phyloP scores from a whole-genome alignment of 1,140 invertebrate species.

The Megalonaias nervosa region DNA sequence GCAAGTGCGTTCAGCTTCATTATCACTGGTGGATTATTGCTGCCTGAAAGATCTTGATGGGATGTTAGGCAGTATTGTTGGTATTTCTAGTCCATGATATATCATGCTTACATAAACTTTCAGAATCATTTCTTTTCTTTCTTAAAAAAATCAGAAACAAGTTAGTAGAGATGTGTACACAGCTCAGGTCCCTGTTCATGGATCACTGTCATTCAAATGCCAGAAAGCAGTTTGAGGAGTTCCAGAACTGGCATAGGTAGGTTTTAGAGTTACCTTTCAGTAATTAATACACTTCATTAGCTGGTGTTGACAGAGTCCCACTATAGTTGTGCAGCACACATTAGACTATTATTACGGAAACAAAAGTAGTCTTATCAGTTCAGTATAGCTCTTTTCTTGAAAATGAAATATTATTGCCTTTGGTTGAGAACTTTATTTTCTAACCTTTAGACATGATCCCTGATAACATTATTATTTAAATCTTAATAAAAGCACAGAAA shows the following conservation, averaged over 20 bases:
- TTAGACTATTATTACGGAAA: no score
- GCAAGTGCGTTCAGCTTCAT: background rate
- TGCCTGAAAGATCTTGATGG: background rate
- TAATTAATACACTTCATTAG: no score
- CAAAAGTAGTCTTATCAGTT: no score
- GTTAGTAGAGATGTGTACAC: conserved; percentile 26
- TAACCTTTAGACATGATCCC: no score
- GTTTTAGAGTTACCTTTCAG: background rate
- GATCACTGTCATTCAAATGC: conserved; percentile 27
- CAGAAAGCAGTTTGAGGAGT: conserved; percentile 25
- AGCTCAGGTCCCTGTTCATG: conserved; percentile 24
- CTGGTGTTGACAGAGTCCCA: no score
- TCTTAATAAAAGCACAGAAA: no score
- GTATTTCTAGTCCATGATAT: background rate
- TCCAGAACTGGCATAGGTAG: conserved; percentile 28
- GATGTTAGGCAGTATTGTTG: no score
- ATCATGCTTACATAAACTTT: background rate
- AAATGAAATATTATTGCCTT: no score
- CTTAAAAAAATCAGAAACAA: conserved; percentile 1
- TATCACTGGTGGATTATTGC: background rate
- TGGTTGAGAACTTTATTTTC: no score
- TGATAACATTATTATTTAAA: no score
- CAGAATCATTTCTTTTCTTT: background rate
- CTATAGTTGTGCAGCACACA: no score
- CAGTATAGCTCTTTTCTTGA: no score